Conservation (phyloP, 2,888 invertebrate genomes). For the Choreutis nemorana region DNA sequence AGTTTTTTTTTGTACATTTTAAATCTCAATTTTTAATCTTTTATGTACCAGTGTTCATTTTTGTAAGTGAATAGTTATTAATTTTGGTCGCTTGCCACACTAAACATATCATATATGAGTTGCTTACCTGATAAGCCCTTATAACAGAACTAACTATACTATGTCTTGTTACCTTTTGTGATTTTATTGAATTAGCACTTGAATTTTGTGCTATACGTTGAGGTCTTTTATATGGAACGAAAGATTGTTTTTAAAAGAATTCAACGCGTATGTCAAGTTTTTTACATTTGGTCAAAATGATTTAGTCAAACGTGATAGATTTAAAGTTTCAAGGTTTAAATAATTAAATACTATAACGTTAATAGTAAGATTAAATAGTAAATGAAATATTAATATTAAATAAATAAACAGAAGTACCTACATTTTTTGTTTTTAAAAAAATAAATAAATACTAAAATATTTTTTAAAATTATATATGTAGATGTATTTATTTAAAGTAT, state of each 20-base stretch:
- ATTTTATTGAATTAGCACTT: too few species aligned
- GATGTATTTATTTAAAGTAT: conserved; percentile 14
- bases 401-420: neutral
- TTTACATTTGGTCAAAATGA: neutral
- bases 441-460: conserved; percentile 6
- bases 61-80: too few species aligned
- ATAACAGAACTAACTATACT: too few species aligned
- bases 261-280: neutral
- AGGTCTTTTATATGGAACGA: neutral
- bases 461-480: conserved; percentile 10
- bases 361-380: neutral
- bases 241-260: neutral
- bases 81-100: too few species aligned
- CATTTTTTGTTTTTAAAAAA: neutral
- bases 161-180: too few species aligned
- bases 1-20: too few species aligned
- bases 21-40: too few species aligned
- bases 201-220: too few species aligned
- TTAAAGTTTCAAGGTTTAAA: conserved; percentile 5
- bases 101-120: too few species aligned
- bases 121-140: too few species aligned
- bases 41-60: too few species aligned
- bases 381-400: neutral
- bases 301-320: conserved; percentile 3
- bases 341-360: conserved; percentile 1